A percentile compares a stretch with the other conserved stretches of the same genome.
These are phyloP conservation scores for Toxonevra muliebris DNA, from an alignment of 2,888 invertebrate species.

Conservation along the genomic window DNA sequence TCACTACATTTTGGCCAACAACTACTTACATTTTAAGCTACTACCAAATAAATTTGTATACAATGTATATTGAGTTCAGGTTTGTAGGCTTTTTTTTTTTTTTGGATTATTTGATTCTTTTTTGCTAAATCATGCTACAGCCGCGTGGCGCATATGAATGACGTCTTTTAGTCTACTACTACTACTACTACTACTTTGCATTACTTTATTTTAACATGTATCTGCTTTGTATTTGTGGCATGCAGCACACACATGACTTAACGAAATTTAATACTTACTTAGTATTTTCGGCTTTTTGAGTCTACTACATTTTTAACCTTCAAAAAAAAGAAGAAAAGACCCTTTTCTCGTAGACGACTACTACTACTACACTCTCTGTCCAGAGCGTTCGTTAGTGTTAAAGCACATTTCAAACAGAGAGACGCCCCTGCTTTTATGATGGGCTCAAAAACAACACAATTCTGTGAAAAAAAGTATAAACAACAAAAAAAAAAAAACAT, in stretches of 20 bases:
- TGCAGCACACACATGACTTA: neutral
- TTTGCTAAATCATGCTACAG: slow-evolving; percentile 8
- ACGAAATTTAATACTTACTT: neutral
- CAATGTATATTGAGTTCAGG: neutral
- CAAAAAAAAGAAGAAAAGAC: neutral
- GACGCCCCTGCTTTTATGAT: slow-evolving; percentile 22
- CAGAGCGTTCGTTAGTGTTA: neutral
- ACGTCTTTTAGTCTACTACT: slow-evolving; percentile 21
- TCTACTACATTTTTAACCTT: slow-evolving; percentile 9
- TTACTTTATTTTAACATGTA: neutral
- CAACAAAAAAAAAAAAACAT: slow-evolving; percentile 29
- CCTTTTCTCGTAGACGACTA: no score
- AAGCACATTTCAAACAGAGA: neutral
- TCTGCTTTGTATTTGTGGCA: no score
- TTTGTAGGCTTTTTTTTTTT: neutral
- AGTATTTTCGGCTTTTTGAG: neutral
- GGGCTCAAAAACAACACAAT: neutral
- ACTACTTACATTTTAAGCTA: no score
- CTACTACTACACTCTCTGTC: neutral
- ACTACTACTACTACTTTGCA: neutral
- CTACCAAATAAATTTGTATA: no score
- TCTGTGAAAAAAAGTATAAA: neutral
- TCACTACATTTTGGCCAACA: no score
- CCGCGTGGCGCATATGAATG: slow-evolving; percentile 5
- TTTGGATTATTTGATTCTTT: neutral